Evolutionary conservation across 2,113 vertebrate species (phyloP).

Genomic region (Seriola rivoliana): DNA sequence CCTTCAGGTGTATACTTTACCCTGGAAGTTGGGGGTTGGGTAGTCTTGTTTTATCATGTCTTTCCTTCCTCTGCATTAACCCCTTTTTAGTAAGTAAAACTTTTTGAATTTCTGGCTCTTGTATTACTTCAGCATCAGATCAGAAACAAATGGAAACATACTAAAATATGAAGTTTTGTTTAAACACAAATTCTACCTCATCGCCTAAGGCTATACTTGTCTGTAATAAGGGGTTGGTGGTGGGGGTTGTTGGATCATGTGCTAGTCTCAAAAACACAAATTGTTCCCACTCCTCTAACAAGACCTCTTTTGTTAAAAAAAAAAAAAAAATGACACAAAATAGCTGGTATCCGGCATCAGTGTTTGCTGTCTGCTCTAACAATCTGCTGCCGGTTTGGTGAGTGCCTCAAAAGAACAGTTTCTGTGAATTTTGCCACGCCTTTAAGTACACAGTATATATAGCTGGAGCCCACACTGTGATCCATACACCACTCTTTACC

Average conservation of each 20-base stretch:
- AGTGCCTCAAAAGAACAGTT: neutral
- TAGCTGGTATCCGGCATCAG: neutral
- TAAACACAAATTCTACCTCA: neutral
- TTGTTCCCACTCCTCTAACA: neutral
- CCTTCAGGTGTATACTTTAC: neutral
- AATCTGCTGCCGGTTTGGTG: neutral
- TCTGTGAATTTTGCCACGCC: slow-evolving; percentile 11
- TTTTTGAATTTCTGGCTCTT: neutral
- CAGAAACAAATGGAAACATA: too few relatives aligned
- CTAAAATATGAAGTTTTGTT: neutral
- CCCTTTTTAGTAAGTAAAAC: neutral
- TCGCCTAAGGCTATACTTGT: neutral
- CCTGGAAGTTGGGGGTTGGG: neutral
- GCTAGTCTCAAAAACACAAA: neutral
- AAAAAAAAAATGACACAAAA: neutral
- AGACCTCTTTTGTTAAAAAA: neutral
- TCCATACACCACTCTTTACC: neutral
- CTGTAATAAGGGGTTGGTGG: neutral
- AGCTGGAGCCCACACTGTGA: slow-evolving; percentile 3
- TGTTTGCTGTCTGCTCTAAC: neutral
- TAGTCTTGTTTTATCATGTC: neutral
- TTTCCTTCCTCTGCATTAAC: neutral
- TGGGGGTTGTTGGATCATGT: neutral
- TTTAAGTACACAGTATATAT: neutral
- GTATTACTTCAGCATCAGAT: neutral